Base-by-base conservation (phyloP, 2,797 vertebrate genomes). In the Esox lucius region DNA sequence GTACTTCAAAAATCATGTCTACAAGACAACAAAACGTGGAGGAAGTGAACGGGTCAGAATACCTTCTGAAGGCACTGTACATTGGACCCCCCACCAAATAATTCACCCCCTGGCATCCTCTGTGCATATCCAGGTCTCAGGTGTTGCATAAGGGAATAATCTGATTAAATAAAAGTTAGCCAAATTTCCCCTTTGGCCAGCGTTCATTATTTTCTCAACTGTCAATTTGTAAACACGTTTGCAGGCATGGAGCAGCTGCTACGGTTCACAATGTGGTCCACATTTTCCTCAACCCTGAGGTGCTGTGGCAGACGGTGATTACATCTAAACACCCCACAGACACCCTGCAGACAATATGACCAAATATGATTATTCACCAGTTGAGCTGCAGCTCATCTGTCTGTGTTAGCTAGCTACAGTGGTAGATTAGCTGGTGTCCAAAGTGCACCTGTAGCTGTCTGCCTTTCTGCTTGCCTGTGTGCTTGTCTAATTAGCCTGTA, bases 161-260 rank as follows among this genome's bases (percentile, higher is more conserved):
- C 61, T 59, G 56, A 80, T 76, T 75, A 72, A 75, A 69, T 2
- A 53, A 53, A 79, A 72, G 69, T 83, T 81, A 75, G 71, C 13
- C 35, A 3, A 12, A 56, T 33, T 61, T 28, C 51, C 81, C 72
- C 61, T 9, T n/a, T 64, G 70, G 83, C 71, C 74, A 75, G 49
- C 53, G 15, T 77, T 87, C 78, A 85, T 87, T 87, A 85, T 80
- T 82, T 80, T 84, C 22, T 28, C 72, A 56, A 73, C 75, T 72
- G 81, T 71, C 71, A 79, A 80, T 86, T 75, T 84, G 82, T 79
- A 62, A 46, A 75, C 69, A 61, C 71, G 80, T 76, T 76, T 69
- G 59, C 79, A 87, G 78, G 59, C 79, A 86, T 77, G 78, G 79
- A 87, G 77, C 88, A 87, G 84, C 83, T 90, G 85, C 80, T 42